A percentile compares a stretch with the other conserved stretches of the same genome.
These are phyloP conservation scores for Nasonia giraulti DNA, from an alignment of 1,140 invertebrate genomes.

Conservation along the genomic window DNA sequence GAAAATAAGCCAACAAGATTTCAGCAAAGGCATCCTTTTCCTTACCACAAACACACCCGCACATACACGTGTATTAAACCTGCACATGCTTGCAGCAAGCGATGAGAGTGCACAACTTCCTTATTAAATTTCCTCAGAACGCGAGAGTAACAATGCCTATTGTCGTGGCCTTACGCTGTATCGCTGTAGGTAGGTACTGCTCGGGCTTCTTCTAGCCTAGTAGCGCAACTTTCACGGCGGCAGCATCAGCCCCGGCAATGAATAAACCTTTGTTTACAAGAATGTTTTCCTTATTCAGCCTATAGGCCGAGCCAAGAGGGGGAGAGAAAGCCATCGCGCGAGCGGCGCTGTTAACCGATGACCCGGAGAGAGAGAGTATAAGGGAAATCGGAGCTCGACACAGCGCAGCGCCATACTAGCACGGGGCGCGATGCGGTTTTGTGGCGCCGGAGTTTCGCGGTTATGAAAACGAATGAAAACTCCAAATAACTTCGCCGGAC, in stretches of 20 bases:
- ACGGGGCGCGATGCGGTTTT: too few relatives aligned
- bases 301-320: background rate
- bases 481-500: background rate
- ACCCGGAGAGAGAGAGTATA: background rate
- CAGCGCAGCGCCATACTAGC: too few relatives aligned
- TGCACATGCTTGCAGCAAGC: background rate
- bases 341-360: background rate
- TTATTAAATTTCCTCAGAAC: background rate
- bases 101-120: conserved; percentile 8
- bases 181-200: background rate
- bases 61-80: background rate
- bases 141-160: background rate
- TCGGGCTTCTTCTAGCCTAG: background rate
- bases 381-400: background rate
- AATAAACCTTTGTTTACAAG: conserved; percentile 12
- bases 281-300: background rate
- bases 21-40: background rate
- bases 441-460: background rate
- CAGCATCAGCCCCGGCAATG: background rate
- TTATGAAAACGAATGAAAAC: conserved; percentile 1
- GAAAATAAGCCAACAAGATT: background rate
- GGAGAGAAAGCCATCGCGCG: background rate
- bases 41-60: background rate
- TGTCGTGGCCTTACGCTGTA: background rate
- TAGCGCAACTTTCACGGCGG: background rate